phyloP scores from a whole-genome alignment of 2,888 invertebrate species.

The Ommatoiulus sabulosus region DNA sequence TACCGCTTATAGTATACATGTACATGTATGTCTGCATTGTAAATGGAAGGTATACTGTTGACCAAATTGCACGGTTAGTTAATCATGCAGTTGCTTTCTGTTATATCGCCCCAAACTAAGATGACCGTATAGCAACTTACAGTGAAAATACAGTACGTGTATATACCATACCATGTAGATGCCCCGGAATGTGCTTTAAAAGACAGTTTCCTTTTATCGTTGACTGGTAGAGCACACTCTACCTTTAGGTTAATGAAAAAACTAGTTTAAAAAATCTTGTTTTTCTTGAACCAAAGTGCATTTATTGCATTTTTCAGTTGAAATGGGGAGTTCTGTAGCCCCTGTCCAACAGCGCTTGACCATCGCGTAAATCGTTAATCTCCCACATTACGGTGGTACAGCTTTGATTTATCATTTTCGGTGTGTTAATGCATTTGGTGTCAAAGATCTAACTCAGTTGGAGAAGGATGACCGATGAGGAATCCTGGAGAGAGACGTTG shows the following conservation, averaged over 20 bases:
- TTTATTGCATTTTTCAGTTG: neutral
- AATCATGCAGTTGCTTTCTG: too few relatives aligned
- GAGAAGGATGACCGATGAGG: constrained; percentile 36
- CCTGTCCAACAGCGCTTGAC: constrained; percentile 8
- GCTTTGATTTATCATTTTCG: constrained; percentile 39
- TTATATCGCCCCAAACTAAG: too few relatives aligned
- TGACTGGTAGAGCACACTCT: too few relatives aligned
- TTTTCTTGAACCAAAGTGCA: neutral
- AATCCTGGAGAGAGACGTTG: constrained; percentile 8
- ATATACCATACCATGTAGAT: neutral
- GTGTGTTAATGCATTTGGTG: constrained; percentile 15
- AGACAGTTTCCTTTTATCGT: neutral
- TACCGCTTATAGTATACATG: too few relatives aligned
- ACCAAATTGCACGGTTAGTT: too few relatives aligned
- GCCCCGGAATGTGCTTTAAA: neutral
- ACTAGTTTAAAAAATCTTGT: neutral
- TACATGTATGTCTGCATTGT: too few relatives aligned
- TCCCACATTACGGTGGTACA: neutral
- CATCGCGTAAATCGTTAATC: neutral
- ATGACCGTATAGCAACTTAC: too few relatives aligned
- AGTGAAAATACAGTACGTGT: neutral
- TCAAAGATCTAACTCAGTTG: neutral
- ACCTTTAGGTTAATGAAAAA: neutral
- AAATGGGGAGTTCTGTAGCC: neutral
- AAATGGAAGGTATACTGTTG: too few relatives aligned